Percentiles rank a stretch among this genome's conserved stretches.
Evolutionary conservation across 2,888 invertebrate species (phyloP).

Genomic region (Acholoe squamosa): DNA sequence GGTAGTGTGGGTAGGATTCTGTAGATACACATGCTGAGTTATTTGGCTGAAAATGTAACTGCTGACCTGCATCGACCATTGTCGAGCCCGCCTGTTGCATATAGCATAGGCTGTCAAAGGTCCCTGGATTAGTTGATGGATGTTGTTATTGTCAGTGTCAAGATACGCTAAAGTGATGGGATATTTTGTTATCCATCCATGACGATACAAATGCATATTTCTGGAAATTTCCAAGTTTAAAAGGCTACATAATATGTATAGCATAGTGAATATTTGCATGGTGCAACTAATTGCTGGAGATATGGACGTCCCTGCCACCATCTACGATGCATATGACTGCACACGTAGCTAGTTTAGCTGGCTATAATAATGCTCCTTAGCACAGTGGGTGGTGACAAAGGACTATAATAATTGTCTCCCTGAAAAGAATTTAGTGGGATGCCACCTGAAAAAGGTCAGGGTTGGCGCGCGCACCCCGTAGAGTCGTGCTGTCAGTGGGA

Average conservation of each 20-base stretch:
- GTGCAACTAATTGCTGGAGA: neutral
- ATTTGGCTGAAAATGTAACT: neutral
- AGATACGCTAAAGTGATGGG: conserved; percentile 24
- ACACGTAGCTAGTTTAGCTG: conserved; percentile 51
- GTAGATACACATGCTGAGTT: neutral
- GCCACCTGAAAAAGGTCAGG: conserved; percentile 61
- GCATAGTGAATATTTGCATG: neutral
- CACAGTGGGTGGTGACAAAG: conserved; percentile 60
- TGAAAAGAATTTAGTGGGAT: conserved; percentile 17
- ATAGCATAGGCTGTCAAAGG: neutral
- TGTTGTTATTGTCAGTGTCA: conserved; percentile 22
- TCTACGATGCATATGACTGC: conserved; percentile 42
- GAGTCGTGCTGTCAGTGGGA: conserved; percentile 37
- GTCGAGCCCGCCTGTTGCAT: neutral
- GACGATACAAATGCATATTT: neutral
- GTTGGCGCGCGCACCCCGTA: conserved; percentile 44
- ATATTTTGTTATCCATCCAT: conserved; percentile 6
- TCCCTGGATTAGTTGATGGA: conserved; percentile 40
- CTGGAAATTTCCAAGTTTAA: neutral
- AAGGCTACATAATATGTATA: neutral
- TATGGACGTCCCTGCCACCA: conserved; percentile 14
- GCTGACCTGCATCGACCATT: neutral
- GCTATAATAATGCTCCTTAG: conserved; percentile 52
- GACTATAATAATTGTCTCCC: conserved; percentile 43
- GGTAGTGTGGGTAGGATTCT: neutral